Base-by-base conservation (phyloP, 2,113 vertebrate genomes). In the Hippopotamus amphibius region DNA sequence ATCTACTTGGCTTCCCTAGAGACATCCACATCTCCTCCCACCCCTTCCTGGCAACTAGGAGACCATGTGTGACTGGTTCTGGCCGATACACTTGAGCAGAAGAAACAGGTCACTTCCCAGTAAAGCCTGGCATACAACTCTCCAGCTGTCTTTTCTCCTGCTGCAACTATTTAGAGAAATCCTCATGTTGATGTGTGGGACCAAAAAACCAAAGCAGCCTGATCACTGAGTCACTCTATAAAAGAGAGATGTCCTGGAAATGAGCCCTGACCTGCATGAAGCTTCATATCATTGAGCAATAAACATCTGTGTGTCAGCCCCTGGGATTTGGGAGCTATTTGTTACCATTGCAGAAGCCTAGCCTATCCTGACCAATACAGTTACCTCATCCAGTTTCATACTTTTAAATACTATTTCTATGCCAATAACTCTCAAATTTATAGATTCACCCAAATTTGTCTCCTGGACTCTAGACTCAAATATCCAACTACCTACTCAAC, bases 191-290 rank as follows among this genome's bases (percentile, higher is more conserved):
- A 85, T 19, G 10, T 77, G 50, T 2, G 24, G 59, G 43, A 93
- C 46, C 41, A 14, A 91, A 90, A 82, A 48, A 26, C 26, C 63
- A 80, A 81, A 92, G 72, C 72, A 71, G 59, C 59, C 61, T 86
- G 55, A 90, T 59, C 4, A 0, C 21, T 87, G 96, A 97, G 71
- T 95, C 90, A 95, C 33, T 57, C n/a, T 81, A 10, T 63, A 65
- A 79, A 83, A 96, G 90, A 93, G 84, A 93, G 86, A 88, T 33
- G 50, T 69, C 85, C 57, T 88, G 55, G 65, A 87, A 80, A 74
- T 30, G 59, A 88, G 71, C 71, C 92, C 90, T 91, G 90, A 68
- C 16, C 37, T n/a, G 21, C 63, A 8, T 59, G 57, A 48, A 80
- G 50, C 82, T 88, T 85, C 82, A 48, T 28, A 41, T 80, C 86